Evolutionary conservation across 2,888 invertebrate species (phyloP).

Genomic region (Anoncus sp.): DNA sequence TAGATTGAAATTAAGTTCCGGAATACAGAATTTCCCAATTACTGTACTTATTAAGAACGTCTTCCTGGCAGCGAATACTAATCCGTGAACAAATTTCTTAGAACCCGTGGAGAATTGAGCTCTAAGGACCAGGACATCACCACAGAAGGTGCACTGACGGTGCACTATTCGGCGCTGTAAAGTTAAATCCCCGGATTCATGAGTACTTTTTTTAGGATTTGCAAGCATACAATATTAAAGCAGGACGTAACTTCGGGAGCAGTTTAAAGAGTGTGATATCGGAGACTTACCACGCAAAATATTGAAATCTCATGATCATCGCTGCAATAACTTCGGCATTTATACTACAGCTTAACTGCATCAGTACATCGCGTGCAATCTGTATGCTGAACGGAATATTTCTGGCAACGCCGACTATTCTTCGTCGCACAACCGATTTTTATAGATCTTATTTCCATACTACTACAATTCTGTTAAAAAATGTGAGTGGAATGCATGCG

Average conservation of each 20-base stretch:
- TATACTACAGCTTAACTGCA: neutral
- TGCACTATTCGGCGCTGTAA: neutral
- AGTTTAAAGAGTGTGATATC: neutral
- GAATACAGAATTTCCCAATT: too few species aligned
- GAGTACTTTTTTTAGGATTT: neutral
- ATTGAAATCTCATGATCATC: neutral
- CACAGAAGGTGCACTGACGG: neutral
- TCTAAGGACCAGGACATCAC: neutral
- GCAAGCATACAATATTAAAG: neutral
- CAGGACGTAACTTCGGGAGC: neutral
- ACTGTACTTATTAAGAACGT: too few species aligned
- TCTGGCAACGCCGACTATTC: neutral
- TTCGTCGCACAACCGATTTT: neutral
- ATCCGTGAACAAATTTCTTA: neutral
- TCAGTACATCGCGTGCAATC: neutral
- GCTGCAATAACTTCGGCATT: neutral
- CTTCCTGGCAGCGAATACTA: neutral
- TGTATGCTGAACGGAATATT: neutral
- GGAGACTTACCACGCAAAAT: neutral
- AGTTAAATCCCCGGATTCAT: neutral
- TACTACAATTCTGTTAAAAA: neutral
- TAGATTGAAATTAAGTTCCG: too few species aligned
- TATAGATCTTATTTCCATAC: neutral
- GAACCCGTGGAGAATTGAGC: neutral
- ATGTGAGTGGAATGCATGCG: neutral